Evolutionary conservation across 2,888 invertebrate genomes (phyloP), one percentile per base, ranked within the genome.

Genomic region (Dolomedes plantarius): DNA sequence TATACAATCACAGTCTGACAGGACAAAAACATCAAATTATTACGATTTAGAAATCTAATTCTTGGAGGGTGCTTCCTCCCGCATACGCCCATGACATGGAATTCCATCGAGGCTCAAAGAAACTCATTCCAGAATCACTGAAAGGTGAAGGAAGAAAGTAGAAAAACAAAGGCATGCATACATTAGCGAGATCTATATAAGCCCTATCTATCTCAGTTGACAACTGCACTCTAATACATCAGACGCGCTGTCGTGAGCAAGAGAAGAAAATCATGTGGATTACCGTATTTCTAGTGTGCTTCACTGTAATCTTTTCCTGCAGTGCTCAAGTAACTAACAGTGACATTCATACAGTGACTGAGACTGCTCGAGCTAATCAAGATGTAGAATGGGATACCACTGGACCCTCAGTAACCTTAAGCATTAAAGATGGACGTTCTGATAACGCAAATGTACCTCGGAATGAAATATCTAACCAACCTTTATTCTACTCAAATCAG

Each of bases 51-150:
- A 56, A 23, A 56, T 56, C 23, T 23, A 23, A 23, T 23, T 56
- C 56, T 56, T 19, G 19, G 23, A 71, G 77, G 46, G 72, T 72
- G 27, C 67, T 27, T 62, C 36, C 65, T 71, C 76, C 29, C 27
- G 73, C 64, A 65, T 32, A 83, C 72, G 76, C 76, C 76, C 76
- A 77, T 82, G 77, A 83, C 83, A 83, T 77, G 39, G 50, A 77
- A 83, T 83, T 67, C 56, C 83, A 73, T 16, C 67, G 75, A 77
- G 56, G 72, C 73, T 72, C 28, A 64, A 73, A 50, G 23, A 50
- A 67, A 46, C 5, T 39, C 73, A 81, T 68, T 75, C 69, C 74
- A 31, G 28, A 78, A 23, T 13, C 50, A 68, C 41, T 46, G 46
- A 64, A 81, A 76, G 62, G 76, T 56, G 68, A 77, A 77, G 67